These are phyloP conservation scores for Mormyrus proboscirostris DNA, from an alignment of 2,797 vertebrate genomes.

Conservation along the genomic window DNA sequence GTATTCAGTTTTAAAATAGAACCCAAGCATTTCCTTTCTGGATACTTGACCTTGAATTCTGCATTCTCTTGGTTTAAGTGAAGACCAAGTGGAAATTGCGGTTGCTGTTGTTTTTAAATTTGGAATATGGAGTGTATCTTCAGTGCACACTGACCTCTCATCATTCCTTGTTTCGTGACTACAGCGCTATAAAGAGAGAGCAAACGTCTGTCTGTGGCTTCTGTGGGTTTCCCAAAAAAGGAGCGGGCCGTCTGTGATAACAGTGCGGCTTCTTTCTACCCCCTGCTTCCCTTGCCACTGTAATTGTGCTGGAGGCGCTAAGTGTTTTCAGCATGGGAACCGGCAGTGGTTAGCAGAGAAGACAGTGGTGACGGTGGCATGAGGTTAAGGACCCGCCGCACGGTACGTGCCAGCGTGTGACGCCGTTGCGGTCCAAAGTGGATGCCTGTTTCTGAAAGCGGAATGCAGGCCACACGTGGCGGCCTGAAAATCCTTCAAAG, in stretches of 20 bases:
- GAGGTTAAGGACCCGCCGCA: background rate
- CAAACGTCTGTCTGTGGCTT: background rate
- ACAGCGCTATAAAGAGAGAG: background rate
- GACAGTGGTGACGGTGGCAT: background rate
- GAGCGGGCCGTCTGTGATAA: background rate
- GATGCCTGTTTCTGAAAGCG: background rate
- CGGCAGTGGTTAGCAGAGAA: background rate
- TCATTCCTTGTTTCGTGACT: background rate
- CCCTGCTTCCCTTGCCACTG: background rate
- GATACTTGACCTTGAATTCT: conserved; percentile 7
- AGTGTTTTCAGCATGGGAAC: background rate
- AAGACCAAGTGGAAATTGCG: background rate
- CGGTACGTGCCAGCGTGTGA: background rate
- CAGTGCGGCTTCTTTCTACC: background rate
- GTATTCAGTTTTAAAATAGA: conserved; percentile 5
- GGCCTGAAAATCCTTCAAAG: background rate
- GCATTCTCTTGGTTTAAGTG: conserved; percentile 6
- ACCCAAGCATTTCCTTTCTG: conserved; percentile 9
- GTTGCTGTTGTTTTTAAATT: background rate
- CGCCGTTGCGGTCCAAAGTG: no score
- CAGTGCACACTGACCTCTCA: background rate
- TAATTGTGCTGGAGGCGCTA: background rate
- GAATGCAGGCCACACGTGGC: background rate
- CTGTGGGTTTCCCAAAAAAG: background rate
- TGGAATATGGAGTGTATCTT: background rate